A percentile compares a stretch with the other conserved stretches of the same genome.
phyloP scores from a whole-genome alignment of 2,888 invertebrate species.

The Heteromyza rotundicornis region DNA sequence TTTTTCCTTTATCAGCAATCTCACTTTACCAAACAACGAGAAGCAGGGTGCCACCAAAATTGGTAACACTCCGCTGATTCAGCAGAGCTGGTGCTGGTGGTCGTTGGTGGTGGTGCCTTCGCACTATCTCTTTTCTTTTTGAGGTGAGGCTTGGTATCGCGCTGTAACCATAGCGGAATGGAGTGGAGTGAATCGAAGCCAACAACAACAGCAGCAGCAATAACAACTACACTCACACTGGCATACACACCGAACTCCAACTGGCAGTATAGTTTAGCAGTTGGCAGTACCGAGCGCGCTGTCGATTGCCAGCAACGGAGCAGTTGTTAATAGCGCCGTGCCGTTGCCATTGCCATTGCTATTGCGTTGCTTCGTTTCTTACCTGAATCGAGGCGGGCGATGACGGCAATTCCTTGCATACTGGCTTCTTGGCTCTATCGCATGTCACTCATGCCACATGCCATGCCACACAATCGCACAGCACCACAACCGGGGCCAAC shows the following conservation, averaged over 20 bases:
- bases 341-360: not conserved
- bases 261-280: conserved; percentile 21
- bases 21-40: conserved; percentile 49
- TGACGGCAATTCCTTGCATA: conserved; percentile 24
- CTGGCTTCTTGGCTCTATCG: conserved; percentile 4
- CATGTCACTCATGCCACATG: conserved; percentile 24
- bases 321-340: not conserved
- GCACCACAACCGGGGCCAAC: not conserved
- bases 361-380: too few species aligned
- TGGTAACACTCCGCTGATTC: conserved; percentile 33
- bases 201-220: not conserved
- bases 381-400: conserved; percentile 1
- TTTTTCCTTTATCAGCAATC: conserved; percentile 52
- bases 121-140: conserved; percentile 4
- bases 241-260: not conserved
- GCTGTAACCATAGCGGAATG: too few species aligned
- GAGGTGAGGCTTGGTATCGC: not conserved
- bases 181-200: not conserved
- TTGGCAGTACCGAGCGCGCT: conserved; percentile 5
- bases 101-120: not conserved
- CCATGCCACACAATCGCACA: conserved; percentile 4
- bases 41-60: conserved; percentile 26
- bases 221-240: not conserved
- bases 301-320: conserved; percentile 13
- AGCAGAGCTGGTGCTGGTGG: not conserved